These are phyloP conservation scores for Poecilia picta DNA, from an alignment of 2,797 vertebrate species.

Conservation along the genomic window DNA sequence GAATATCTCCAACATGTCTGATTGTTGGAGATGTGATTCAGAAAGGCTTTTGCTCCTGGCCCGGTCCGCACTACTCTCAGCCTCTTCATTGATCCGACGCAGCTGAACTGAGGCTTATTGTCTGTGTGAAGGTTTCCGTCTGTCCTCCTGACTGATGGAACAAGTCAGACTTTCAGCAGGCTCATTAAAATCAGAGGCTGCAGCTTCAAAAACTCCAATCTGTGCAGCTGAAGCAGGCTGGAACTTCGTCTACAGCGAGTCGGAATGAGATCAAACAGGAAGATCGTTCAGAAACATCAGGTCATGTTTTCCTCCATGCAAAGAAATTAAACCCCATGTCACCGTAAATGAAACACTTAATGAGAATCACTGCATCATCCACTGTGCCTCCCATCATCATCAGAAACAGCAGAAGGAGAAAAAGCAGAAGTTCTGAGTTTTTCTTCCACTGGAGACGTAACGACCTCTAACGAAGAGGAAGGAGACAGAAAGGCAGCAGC, in stretches of 20 bases:
- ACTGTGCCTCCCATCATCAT: background rate
- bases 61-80: too few species aligned
- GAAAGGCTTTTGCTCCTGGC: too few species aligned
- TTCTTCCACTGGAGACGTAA: background rate
- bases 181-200: background rate
- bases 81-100: too few species aligned
- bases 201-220: background rate
- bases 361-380: constrained; percentile 19
- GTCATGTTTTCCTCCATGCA: background rate
- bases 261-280: background rate
- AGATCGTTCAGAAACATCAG: background rate
- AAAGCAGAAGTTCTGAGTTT: background rate
- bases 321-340: constrained; percentile 35
- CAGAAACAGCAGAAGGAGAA: constrained; percentile 9
- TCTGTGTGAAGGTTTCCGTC: background rate
- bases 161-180: background rate
- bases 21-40: too few species aligned
- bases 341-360: constrained; percentile 30
- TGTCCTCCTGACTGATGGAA: background rate
- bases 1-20: too few species aligned
- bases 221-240: background rate
- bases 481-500: constrained; percentile 31
- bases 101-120: background rate
- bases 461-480: background rate
- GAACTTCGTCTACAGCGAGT: background rate